These are phyloP conservation scores for Heteromurus nitidus DNA, from an alignment of 2,888 invertebrate genomes.

Conservation along the genomic window DNA sequence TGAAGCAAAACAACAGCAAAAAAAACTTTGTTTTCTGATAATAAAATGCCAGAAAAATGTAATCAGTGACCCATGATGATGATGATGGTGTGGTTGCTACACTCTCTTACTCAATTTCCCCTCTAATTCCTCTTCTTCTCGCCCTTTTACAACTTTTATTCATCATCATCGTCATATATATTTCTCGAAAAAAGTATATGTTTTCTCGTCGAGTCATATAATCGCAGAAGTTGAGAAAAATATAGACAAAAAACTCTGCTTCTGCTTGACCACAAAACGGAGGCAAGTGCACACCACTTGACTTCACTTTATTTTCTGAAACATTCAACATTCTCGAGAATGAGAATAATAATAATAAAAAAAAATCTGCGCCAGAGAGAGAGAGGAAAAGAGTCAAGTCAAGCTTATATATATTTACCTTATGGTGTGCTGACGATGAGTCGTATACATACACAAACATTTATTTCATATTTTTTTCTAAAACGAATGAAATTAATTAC, in stretches of 20 bases:
- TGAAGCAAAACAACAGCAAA: neutral
- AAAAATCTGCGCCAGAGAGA: neutral
- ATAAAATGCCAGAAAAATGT: conserved; percentile 49
- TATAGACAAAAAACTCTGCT: neutral
- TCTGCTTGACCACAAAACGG: conserved; percentile 17
- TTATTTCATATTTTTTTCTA: conserved; percentile 1
- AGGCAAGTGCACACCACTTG: conserved; percentile 26
- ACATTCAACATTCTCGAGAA: neutral
- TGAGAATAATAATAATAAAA: neutral
- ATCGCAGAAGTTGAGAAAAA: neutral
- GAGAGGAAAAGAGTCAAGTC: neutral
- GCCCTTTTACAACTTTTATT: conserved; percentile 38
- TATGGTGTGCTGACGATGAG: too few species aligned
- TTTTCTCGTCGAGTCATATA: too few species aligned
- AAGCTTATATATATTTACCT: conserved; percentile 1
- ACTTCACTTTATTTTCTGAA: conserved; percentile 20
- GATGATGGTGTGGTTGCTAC: conserved; percentile 29
- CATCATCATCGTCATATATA: conserved; percentile 4
- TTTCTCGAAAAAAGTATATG: neutral
- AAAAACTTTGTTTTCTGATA: conserved; percentile 18
- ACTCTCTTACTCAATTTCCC: neutral
- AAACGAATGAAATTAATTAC: conserved; percentile 10
- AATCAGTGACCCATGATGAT: conserved; percentile 43
- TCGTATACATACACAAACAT: conserved; percentile 2
- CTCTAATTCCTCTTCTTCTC: conserved; percentile 29